These are phyloP conservation scores for Eupeodes corollae DNA, from an alignment of 1,140 invertebrate species.

Conservation along the genomic window DNA sequence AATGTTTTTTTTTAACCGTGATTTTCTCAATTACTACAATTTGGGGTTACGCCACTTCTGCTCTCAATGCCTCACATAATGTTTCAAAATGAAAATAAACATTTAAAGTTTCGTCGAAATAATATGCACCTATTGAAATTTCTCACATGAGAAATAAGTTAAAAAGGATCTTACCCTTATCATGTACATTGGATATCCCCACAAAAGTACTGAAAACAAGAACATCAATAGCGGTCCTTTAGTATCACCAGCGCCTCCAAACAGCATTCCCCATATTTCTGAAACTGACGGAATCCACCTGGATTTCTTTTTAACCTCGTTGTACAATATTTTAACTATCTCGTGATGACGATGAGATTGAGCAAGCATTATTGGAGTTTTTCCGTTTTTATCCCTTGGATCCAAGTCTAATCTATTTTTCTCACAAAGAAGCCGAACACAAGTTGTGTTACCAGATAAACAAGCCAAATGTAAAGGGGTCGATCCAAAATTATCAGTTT, in stretches of 20 bases:
- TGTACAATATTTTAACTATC: constrained; percentile 67
- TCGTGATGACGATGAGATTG: constrained; percentile 75
- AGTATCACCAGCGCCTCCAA: constrained; percentile 79
- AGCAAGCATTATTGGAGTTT: constrained; percentile 78
- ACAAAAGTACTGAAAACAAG: constrained; percentile 69
- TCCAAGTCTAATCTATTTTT: constrained; percentile 67
- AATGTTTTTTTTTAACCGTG: too few relatives aligned
- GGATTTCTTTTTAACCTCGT: constrained; percentile 65
- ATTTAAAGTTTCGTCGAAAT: too few relatives aligned
- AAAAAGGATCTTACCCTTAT: constrained; percentile 53
- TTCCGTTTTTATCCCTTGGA: constrained; percentile 79
- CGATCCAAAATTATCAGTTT: constrained; percentile 85
- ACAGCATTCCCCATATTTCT: constrained; percentile 79
- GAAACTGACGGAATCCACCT: constrained; percentile 76
- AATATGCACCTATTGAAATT: too few relatives aligned
- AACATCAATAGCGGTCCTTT: constrained; percentile 80
- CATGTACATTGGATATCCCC: constrained; percentile 90
- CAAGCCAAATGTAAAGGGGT: constrained; percentile 88
- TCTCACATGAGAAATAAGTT: background rate
- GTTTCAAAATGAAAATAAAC: too few relatives aligned
- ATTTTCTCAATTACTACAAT: too few relatives aligned
- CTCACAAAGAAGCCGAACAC: constrained; percentile 71
- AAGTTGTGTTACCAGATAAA: constrained; percentile 71
- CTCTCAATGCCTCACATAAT: too few relatives aligned
- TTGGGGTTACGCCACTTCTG: too few relatives aligned